Conservation (phyloP, 2,888 invertebrate species). For the Apamea anceps region DNA sequence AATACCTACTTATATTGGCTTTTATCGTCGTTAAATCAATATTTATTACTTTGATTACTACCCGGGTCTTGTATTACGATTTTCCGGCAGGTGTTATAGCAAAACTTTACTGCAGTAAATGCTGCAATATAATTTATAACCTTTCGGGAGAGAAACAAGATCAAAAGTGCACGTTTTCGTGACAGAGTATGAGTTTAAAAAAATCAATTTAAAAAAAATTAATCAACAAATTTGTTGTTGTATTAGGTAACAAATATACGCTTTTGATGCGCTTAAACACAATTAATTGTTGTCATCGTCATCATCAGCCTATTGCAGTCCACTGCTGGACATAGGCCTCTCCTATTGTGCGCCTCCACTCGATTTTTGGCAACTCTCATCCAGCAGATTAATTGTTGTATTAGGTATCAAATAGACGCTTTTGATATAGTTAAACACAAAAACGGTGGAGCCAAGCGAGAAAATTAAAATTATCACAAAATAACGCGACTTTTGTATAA, state of each 20-base stretch:
- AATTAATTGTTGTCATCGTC: too few relatives aligned
- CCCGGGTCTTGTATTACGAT: conserved; percentile 9
- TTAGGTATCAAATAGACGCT: neutral
- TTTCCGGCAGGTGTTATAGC: neutral
- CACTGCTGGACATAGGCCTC: too few relatives aligned
- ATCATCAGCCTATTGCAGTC: too few relatives aligned
- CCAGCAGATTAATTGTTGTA: neutral
- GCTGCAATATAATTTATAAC: neutral
- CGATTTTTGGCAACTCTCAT: too few relatives aligned
- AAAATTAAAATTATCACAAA: neutral
- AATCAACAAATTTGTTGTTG: neutral
- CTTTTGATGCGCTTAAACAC: too few relatives aligned
- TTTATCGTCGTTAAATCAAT: neutral
- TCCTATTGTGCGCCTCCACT: too few relatives aligned
- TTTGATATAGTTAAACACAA: neutral
- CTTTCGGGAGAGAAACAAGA: neutral
- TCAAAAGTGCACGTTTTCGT: neutral
- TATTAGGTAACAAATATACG: neutral
- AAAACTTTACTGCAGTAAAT: neutral
- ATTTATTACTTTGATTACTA: neutral
- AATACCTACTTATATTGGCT: neutral
- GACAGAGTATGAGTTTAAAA: too few relatives aligned
- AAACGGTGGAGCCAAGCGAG: neutral
- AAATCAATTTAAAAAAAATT: neutral
- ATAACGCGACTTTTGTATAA: neutral